A percentile compares a stretch with the other conserved stretches of the same genome.
Evolutionary conservation across 2,888 invertebrate genomes (phyloP).

Genomic region (Oscheius myriophilus): DNA sequence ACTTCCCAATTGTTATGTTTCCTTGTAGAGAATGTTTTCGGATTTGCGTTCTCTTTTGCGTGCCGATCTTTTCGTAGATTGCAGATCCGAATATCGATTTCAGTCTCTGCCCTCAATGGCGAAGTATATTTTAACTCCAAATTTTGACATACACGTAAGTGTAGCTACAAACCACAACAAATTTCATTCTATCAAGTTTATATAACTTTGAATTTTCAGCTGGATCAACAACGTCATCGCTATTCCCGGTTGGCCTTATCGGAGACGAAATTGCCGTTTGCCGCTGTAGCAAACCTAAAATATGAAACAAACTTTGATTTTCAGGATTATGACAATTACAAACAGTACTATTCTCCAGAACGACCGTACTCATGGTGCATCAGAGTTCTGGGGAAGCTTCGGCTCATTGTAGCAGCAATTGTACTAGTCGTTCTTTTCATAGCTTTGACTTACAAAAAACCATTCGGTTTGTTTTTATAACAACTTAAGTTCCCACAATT

Average conservation of each 20-base stretch:
- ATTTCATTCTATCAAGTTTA: no score
- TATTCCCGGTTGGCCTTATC: background rate
- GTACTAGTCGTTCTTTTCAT: slow-evolving; percentile 5
- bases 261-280: background rate
- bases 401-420: background rate
- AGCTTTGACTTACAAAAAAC: background rate
- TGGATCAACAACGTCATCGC: background rate
- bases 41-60: no score
- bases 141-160: no score
- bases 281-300: background rate
- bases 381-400: background rate
- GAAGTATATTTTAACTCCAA: no score
- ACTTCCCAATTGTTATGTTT: no score
- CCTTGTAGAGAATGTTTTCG: no score
- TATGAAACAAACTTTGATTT: background rate
- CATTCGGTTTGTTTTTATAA: background rate
- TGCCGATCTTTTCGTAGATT: no score
- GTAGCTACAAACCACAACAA: no score
- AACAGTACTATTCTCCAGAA: background rate
- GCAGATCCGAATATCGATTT: no score
- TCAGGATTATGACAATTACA: slow-evolving; percentile 9
- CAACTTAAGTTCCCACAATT: no score
- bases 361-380: background rate
- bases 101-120: no score
- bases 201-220: no score